Conservation (phyloP, 2,888 invertebrate genomes). For the Conops quadrifasciatus region DNA sequence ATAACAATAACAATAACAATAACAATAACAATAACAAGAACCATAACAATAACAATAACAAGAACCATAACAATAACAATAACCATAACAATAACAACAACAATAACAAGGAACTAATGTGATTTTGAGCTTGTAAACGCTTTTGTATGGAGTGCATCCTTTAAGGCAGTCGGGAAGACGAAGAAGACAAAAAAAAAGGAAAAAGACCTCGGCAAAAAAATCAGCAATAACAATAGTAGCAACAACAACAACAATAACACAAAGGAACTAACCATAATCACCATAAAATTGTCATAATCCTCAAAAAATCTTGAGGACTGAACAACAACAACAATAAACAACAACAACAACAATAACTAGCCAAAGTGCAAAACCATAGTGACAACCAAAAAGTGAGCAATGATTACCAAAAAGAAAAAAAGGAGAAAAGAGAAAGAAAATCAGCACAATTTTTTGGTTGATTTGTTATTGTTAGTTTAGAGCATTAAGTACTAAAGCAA, state of each 20-base stretch:
- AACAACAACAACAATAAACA: not conserved
- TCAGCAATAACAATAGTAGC: slow-evolving; percentile 10
- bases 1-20: slow-evolving; percentile 23
- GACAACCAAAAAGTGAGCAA: too few relatives aligned
- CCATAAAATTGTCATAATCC: slow-evolving; percentile 31
- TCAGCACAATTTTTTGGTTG: too few relatives aligned
- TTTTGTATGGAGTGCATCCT: not conserved
- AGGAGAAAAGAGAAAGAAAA: too few relatives aligned
- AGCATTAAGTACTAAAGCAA: too few relatives aligned
- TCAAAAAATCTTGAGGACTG: not conserved
- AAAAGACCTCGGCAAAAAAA: slow-evolving; percentile 32
- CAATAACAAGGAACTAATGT: too few relatives aligned
- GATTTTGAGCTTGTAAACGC: slow-evolving; percentile 2
- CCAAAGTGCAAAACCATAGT: too few relatives aligned
- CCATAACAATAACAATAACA: slow-evolving; percentile 17
- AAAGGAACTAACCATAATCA: slow-evolving; percentile 10
- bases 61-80: not conserved
- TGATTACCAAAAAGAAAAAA: too few relatives aligned
- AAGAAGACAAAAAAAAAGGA: too few relatives aligned
- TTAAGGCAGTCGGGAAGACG: too few relatives aligned
- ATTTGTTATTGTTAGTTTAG: too few relatives aligned
- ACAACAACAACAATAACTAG: not conserved
- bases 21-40: slow-evolving; percentile 8
- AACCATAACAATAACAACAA: not conserved
- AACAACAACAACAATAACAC: slow-evolving; percentile 8